Conservation (phyloP, 1,140 invertebrate genomes). For the Nasonia vitripennis region DNA sequence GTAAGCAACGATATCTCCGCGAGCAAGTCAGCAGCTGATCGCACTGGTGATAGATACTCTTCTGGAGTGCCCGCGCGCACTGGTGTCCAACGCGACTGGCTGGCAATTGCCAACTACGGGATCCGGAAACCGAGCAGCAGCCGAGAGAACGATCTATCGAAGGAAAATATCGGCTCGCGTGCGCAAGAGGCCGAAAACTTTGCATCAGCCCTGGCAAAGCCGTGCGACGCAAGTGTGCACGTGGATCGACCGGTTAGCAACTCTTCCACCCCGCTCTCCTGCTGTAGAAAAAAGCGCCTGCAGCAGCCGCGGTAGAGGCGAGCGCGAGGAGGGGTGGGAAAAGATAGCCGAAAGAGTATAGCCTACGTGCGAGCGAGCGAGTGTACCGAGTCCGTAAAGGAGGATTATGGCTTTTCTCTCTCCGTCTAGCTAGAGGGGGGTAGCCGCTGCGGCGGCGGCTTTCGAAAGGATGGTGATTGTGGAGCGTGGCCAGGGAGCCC, state of each 20-base stretch:
- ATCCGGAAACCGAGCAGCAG: not conserved
- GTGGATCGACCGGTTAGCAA: slow-evolving; percentile 36
- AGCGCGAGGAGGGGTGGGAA: slow-evolving; percentile 11
- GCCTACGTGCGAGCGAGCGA: not conserved
- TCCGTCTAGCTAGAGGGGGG: slow-evolving; percentile 35
- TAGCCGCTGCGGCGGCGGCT: slow-evolving; percentile 68
- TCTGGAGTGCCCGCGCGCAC: no score
- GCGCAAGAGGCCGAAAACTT: slow-evolving; percentile 41
- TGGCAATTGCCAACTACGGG: no score
- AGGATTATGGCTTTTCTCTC: not conserved
- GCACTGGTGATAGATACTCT: no score
- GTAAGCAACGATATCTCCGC: no score
- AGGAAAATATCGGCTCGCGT: not conserved
- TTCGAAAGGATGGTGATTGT: slow-evolving; percentile 77
- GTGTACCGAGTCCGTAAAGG: not conserved
- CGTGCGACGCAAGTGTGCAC: slow-evolving; percentile 29
- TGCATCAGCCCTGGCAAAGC: slow-evolving; percentile 41
- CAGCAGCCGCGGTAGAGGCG: not conserved
- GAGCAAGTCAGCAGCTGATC: no score
- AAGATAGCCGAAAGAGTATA: slow-evolving; percentile 21
- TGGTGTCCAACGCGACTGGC: no score
- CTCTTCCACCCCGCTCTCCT: not conserved
- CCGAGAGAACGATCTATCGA: not conserved
- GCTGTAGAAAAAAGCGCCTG: not conserved
- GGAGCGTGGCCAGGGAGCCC: slow-evolving; percentile 73